Percentiles rank a stretch among this genome's conserved stretches.
Conservation (phyloP, 92 coral and sea anemone species). For the Zoanthus gigantus region DNA sequence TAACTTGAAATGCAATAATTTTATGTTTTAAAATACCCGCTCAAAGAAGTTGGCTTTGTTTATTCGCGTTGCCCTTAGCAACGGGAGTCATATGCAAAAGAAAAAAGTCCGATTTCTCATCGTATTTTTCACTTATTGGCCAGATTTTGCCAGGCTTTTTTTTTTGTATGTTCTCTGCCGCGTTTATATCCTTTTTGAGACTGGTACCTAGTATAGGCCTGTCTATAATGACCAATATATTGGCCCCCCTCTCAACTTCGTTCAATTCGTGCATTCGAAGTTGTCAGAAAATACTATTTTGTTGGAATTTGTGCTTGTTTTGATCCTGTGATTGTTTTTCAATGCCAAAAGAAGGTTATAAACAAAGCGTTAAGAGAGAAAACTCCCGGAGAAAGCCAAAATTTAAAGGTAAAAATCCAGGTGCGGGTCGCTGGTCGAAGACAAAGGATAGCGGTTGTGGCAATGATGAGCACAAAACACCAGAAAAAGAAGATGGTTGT, state of each 20-base stretch:
- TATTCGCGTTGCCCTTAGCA: constrained; percentile 17
- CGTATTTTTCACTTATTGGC: background rate
- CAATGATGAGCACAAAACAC: background rate
- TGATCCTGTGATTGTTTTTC: background rate
- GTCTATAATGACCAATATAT: constrained; percentile 10
- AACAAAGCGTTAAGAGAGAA: background rate
- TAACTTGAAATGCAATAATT: constrained; percentile 13
- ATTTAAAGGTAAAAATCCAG: background rate
- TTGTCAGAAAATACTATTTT: background rate
- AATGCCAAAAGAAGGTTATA: background rate
- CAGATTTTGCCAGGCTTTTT: background rate
- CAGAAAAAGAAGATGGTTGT: background rate
- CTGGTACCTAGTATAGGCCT: constrained; percentile 15
- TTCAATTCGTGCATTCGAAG: background rate
- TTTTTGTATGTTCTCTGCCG: background rate
- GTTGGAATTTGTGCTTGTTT: background rate
- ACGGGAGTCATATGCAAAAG: constrained; percentile 12
- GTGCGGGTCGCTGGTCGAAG: background rate
- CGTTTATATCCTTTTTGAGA: constrained; percentile 2
- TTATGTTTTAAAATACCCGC: background rate
- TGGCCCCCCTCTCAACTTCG: constrained; percentile 8
- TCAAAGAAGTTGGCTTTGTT: background rate
- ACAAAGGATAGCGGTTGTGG: background rate
- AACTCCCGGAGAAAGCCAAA: background rate
- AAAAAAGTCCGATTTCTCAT: constrained; percentile 9